Evolutionary conservation across 1,140 invertebrate genomes (phyloP).

Genomic region (roundworm (Caenorhabditis elegans)): DNA sequence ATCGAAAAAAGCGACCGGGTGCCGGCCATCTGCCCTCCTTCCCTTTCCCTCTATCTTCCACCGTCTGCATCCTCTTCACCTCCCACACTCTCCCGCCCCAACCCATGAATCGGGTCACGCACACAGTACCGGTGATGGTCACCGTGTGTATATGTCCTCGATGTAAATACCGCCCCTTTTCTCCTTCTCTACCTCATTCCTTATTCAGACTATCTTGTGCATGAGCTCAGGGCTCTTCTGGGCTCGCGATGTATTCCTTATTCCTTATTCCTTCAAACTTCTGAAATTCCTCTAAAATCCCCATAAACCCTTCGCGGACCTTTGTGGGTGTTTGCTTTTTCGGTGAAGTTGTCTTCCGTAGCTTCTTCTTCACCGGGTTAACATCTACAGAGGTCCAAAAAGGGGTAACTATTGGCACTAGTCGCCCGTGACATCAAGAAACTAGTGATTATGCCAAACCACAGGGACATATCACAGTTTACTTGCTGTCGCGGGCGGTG

Average conservation of each 20-base stretch:
- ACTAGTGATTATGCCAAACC: background rate
- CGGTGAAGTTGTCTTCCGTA: background rate
- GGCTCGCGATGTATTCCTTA: background rate
- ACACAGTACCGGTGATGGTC: conserved; percentile 22
- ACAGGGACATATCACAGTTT: conserved; percentile 25
- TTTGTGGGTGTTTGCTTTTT: conserved; percentile 20
- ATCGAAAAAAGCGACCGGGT: conserved; percentile 29
- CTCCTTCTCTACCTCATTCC: conserved; percentile 5
- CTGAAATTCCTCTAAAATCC: background rate
- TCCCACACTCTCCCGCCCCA: background rate
- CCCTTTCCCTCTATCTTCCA: background rate
- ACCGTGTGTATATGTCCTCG: background rate
- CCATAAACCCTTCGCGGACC: background rate
- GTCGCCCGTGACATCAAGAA: conserved; percentile 9
- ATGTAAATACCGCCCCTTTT: background rate
- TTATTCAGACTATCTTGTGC: background rate
- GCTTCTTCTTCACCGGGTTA: conserved; percentile 15
- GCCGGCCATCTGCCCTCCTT: conserved; percentile 27
- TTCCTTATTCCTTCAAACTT: background rate
- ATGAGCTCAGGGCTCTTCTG: background rate
- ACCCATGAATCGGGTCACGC: conserved; percentile 31
- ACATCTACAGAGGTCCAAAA: conserved; percentile 25
- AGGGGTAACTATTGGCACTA: background rate
- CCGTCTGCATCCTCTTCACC: background rate
- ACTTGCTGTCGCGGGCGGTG: conserved; percentile 26